Evolutionary conservation across 2,888 invertebrate genomes (phyloP), one percentile per base, ranked within the genome.

Genomic region (Diadegma fenestrale): DNA sequence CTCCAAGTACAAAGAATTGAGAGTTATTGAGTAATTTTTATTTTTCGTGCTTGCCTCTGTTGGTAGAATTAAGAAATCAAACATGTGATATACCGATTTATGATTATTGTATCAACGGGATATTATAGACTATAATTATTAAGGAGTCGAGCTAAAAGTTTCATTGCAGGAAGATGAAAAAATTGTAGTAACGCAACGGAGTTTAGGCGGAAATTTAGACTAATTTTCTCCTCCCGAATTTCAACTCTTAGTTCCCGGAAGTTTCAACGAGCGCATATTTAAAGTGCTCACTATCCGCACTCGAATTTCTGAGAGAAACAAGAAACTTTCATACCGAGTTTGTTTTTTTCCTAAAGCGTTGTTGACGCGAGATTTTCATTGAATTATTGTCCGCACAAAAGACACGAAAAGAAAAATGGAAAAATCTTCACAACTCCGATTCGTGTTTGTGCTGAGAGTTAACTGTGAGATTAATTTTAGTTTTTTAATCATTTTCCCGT

Each of bases 21-120:
- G 14, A 43, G 0, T 7, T 30, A 7, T n/a, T n/a, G n/a, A 22
- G 14, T 14, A 6, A 10, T 61, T 14, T 61, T 26, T 26, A 14
- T 43, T 45, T 22, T 22, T 17, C 7, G 43, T 66, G 54, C 33
- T 37, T 12, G 14, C 14, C n/a, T 51, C 30, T 37, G 19, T 19
- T 51, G 71, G 33, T 12, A 26, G 51, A 37, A 37, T 54, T 51
- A 37, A 30, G n/a, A 69, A 76, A 71, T 76, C 79, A 64, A 82
- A 80, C 64, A 76, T 85, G 85, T 85, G 85, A 85, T 85, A 85
- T 73, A 82, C 58, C 51, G 66, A 54, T 63, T 48, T 80, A 76
- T 79, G 80, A 82, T 84, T 37, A 80, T 51, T 78, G 48, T 43
- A 78, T 54, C 69, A 71, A 64, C 76, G 58, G 37, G 66, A 73